These are phyloP conservation scores for Heliconius sara DNA, from an alignment of 2,888 invertebrate genomes.

Conservation along the genomic window DNA sequence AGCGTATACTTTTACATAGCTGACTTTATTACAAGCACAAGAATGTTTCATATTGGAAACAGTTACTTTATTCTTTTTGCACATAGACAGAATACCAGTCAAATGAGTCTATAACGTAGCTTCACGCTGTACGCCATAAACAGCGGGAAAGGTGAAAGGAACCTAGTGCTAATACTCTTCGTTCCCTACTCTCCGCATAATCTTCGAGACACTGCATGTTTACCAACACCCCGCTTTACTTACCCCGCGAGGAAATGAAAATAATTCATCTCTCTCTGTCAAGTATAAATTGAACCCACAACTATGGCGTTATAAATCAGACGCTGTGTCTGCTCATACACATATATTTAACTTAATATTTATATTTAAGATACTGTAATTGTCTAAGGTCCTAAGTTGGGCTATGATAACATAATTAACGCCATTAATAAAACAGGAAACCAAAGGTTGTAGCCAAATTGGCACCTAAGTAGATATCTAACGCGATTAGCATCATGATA, in stretches of 20 bases:
- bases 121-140: background rate
- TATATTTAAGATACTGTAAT: background rate
- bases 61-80: background rate
- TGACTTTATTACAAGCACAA: background rate
- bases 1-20: background rate
- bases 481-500: slow-evolving; percentile 12
- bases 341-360: background rate
- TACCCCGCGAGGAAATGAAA: background rate
- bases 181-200: background rate
- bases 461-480: slow-evolving; percentile 14
- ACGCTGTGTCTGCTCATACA: too few species aligned
- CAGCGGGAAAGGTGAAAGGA: background rate
- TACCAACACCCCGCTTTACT: too few species aligned
- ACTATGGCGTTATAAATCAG: too few species aligned
- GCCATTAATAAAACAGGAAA: slow-evolving; percentile 1
- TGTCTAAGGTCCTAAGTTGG: background rate
- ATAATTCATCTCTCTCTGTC: background rate
- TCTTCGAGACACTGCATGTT: too few species aligned
- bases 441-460: slow-evolving; percentile 6
- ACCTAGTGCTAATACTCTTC: background rate
- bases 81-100: too few species aligned
- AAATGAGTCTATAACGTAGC: background rate
- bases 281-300: background rate
- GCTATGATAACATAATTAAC: background rate
- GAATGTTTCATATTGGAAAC: background rate